Percentiles rank a stretch among this genome's conserved stretches.
phyloP scores from a whole-genome alignment of 2,888 invertebrate genomes.

The Eutolmus rufibarbis region DNA sequence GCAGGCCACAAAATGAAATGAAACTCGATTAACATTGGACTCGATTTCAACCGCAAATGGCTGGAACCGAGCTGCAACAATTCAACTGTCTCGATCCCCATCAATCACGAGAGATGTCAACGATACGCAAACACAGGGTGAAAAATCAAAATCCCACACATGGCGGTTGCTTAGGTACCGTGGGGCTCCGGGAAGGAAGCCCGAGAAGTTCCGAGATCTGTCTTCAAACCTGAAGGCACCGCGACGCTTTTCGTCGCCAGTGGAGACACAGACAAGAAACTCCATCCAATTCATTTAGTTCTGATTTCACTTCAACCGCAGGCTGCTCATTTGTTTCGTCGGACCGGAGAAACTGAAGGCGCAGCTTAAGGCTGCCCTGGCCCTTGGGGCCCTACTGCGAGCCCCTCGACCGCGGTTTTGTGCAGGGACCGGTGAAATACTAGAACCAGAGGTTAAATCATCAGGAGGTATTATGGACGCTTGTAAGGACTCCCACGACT shows the following conservation, averaged over 20 bases:
- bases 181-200: neutral
- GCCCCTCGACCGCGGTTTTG: neutral
- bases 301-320: conserved; percentile 7
- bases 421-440: neutral
- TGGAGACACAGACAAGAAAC: neutral
- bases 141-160: neutral
- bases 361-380: neutral
- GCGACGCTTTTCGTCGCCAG: neutral
- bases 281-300: conserved; percentile 16
- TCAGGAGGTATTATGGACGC: neutral
- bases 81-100: neutral
- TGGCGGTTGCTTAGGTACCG: neutral
- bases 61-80: neutral
- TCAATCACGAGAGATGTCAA: neutral
- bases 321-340: neutral
- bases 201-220: neutral
- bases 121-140: neutral
- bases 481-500: neutral
- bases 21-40: neutral
- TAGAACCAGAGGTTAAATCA: conserved; percentile 1
- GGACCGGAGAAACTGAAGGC: neutral
- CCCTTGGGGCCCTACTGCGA: neutral
- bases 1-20: neutral
- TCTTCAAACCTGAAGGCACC: neutral
- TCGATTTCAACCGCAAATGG: neutral